A percentile compares a stretch with the other conserved stretches of the same genome.
These are phyloP conservation scores for Ischnura elegans DNA, from an alignment of 2,888 invertebrate species.

Conservation along the genomic window DNA sequence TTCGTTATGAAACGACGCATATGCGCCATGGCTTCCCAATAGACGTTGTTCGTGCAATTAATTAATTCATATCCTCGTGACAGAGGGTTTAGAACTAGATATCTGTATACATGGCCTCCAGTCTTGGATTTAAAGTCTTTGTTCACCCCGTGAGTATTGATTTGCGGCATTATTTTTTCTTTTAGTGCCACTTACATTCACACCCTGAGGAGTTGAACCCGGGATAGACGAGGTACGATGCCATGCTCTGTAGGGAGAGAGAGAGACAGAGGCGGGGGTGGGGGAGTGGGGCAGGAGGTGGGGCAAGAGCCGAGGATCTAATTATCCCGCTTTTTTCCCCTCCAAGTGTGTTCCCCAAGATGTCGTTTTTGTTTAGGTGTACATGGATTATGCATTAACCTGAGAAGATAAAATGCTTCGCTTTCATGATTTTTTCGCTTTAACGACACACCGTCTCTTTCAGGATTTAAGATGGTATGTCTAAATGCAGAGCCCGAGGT, in stretches of 20 bases:
- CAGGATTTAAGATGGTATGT: conserved; percentile 16
- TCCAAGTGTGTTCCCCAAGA: not conserved
- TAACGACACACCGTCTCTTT: conserved; percentile 30
- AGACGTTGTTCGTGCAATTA: too few species aligned
- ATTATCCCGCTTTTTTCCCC: conserved; percentile 15
- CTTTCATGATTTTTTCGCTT: conserved; percentile 5
- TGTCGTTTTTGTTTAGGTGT: conserved; percentile 45
- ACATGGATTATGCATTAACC: conserved; percentile 62
- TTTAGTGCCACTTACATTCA: too few species aligned
- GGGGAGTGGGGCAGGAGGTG: not conserved
- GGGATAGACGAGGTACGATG: conserved; percentile 41
- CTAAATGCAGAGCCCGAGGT: conserved; percentile 15
- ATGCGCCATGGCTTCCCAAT: too few species aligned
- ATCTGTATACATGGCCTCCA: too few species aligned
- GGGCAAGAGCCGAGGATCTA: conserved; percentile 6
- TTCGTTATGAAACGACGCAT: too few species aligned
- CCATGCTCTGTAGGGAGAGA: conserved; percentile 5
- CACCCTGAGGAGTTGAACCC: conserved; percentile 36
- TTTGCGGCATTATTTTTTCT: too few species aligned
- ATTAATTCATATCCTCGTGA: too few species aligned
- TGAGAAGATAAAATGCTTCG: conserved; percentile 19
- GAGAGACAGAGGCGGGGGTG: conserved; percentile 20
- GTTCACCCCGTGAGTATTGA: too few species aligned
- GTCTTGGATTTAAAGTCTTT: too few species aligned
- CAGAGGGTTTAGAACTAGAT: too few species aligned